These are phyloP conservation scores for Dissostichus mawsoni DNA, from an alignment of 2,113 vertebrate genomes.

Conservation along the genomic window DNA sequence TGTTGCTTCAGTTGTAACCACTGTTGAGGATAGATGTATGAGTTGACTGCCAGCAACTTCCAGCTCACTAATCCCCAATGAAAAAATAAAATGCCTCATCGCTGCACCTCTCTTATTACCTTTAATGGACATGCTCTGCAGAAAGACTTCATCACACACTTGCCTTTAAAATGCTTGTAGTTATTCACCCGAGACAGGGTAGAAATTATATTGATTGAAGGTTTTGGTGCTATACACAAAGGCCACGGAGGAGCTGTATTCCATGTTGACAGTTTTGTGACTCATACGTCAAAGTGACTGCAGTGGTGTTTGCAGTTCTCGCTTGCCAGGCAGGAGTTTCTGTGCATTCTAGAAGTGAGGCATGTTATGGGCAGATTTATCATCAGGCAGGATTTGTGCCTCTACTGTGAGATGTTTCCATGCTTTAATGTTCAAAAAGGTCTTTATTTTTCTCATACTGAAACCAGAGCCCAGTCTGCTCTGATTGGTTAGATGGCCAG, in stretches of 20 bases:
- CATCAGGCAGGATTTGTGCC: too few species aligned
- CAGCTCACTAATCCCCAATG: conserved; percentile 26
- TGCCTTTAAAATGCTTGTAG: conserved; percentile 20
- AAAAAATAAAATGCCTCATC: conserved; percentile 1
- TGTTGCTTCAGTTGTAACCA: conserved; percentile 31
- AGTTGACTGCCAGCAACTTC: conserved; percentile 33
- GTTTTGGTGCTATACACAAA: neutral
- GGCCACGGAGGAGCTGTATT: neutral
- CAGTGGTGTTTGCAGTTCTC: conserved; percentile 17
- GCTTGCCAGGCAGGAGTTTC: neutral
- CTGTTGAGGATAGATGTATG: conserved; percentile 28
- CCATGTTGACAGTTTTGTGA: neutral
- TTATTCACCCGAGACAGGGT: conserved; percentile 2
- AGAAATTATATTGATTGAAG: conserved; percentile 1
- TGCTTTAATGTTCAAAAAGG: too few species aligned
- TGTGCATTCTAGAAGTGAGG: neutral
- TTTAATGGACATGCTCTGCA: conserved; percentile 54
- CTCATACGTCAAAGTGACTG: neutral
- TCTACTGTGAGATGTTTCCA: too few species aligned
- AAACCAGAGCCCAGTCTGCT: too few species aligned
- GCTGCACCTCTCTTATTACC: conserved; percentile 26
- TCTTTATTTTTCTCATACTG: too few species aligned
- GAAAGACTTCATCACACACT: conserved; percentile 10
- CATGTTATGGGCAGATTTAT: neutral
- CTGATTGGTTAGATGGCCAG: too few species aligned